Conservation (phyloP, 2,113 vertebrate genomes). For the Gnathonemus longibarbis region DNA sequence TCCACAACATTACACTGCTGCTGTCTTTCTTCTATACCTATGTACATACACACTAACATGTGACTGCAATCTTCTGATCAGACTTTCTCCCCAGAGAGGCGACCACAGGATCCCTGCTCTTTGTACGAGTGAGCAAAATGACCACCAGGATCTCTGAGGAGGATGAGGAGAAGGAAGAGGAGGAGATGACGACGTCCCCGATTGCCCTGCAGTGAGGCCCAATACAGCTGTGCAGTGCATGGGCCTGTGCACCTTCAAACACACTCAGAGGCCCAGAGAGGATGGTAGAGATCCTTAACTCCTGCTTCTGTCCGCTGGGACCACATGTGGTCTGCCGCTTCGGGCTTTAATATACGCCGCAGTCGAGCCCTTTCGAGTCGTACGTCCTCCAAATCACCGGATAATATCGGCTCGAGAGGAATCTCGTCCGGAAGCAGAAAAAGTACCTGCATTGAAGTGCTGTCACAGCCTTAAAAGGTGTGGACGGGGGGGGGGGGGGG, state of each 20-base stretch:
- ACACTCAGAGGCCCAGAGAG: neutral
- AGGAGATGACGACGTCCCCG: neutral
- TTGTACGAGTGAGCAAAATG: neutral
- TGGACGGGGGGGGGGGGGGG: neutral
- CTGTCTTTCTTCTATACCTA: neutral
- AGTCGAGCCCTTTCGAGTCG: conserved; percentile 10
- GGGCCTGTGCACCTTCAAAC: neutral
- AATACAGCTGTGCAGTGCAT: neutral
- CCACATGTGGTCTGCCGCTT: conserved; percentile 30
- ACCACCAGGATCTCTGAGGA: neutral
- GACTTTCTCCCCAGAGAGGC: too few relatives aligned
- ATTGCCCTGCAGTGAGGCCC: neutral
- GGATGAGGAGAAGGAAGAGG: neutral
- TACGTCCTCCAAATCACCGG: neutral
- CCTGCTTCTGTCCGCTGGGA: neutral
- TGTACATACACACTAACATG: neutral
- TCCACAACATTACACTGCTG: neutral
- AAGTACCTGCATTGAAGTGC: neutral
- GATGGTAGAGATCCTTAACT: neutral
- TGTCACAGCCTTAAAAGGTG: neutral
- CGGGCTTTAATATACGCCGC: conserved; percentile 25
- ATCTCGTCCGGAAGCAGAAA: neutral
- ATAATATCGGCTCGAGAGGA: neutral
- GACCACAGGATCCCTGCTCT: neutral
- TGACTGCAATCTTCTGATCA: too few relatives aligned